These are phyloP conservation scores for Cirrhinus mrigala DNA, from an alignment of 2,797 vertebrate genomes.

Conservation along the genomic window DNA sequence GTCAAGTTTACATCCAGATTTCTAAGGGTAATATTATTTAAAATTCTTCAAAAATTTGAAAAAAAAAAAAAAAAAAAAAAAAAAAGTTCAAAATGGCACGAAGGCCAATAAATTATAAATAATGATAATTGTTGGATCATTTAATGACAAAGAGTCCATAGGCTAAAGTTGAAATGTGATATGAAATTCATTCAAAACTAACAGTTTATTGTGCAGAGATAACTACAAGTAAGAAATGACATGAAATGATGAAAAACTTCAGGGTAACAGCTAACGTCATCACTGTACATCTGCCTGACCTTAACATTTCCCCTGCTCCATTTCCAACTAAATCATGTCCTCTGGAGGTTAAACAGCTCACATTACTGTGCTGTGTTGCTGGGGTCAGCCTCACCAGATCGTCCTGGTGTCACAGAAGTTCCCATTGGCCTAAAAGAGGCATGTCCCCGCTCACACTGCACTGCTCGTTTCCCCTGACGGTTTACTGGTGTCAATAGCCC, in stretches of 20 bases:
- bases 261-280: constrained; percentile 25
- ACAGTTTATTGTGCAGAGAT: neutral
- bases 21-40: neutral
- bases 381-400: constrained; percentile 48
- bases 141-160: neutral
- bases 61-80: neutral
- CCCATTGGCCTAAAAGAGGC: constrained; percentile 16
- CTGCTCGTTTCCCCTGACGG: neutral
- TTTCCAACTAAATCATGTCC: constrained; percentile 56
- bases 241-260: neutral
- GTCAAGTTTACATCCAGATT: neutral
- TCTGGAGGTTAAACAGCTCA: constrained; percentile 56
- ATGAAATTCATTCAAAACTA: neutral
- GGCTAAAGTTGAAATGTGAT: neutral
- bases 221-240: neutral
- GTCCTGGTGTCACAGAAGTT: constrained; percentile 16
- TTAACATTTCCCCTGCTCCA: constrained; percentile 52
- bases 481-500: constrained; percentile 44
- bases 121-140: neutral
- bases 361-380: constrained; percentile 51
- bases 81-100: neutral
- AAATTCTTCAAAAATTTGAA: neutral
- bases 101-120: neutral
- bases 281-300: constrained; percentile 61
- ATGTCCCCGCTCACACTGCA: neutral